Percentiles rank a stretch among this genome's conserved stretches.
Evolutionary conservation across 1,140 invertebrate species (phyloP).

Genomic region (Eurytemora carolleeae): DNA sequence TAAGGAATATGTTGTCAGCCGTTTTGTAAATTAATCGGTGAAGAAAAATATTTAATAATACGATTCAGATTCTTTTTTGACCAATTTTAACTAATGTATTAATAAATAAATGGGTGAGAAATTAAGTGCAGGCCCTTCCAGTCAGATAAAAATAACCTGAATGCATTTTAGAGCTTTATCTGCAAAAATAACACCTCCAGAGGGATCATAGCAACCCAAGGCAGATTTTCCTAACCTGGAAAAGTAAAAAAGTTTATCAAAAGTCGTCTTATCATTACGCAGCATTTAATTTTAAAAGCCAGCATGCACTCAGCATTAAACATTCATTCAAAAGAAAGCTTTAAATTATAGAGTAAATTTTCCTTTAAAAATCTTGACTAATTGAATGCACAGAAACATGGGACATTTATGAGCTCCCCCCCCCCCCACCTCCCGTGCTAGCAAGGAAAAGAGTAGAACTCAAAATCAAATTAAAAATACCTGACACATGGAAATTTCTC

Average conservation of each 20-base stretch:
- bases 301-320: neutral
- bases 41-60: too few species aligned
- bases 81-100: neutral
- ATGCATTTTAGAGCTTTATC: neutral
- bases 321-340: neutral
- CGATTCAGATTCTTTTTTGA: neutral
- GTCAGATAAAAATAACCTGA: neutral
- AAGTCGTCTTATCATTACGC: neutral
- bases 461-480: too few species aligned
- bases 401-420: neutral
- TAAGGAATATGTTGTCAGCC: too few species aligned
- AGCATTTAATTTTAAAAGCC: neutral
- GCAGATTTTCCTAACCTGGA: neutral
- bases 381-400: neutral
- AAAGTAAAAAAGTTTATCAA: too few species aligned
- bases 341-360: neutral
- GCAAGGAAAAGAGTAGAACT: too few species aligned
- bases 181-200: neutral
- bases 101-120: neutral
- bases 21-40: too few species aligned
- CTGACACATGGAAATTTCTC: too few species aligned
- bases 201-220: neutral
- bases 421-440: too few species aligned
- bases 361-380: neutral
- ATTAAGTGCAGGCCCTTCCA: too few species aligned